Conservation (phyloP, 2,113 vertebrate species). For the Aythya baeri region DNA sequence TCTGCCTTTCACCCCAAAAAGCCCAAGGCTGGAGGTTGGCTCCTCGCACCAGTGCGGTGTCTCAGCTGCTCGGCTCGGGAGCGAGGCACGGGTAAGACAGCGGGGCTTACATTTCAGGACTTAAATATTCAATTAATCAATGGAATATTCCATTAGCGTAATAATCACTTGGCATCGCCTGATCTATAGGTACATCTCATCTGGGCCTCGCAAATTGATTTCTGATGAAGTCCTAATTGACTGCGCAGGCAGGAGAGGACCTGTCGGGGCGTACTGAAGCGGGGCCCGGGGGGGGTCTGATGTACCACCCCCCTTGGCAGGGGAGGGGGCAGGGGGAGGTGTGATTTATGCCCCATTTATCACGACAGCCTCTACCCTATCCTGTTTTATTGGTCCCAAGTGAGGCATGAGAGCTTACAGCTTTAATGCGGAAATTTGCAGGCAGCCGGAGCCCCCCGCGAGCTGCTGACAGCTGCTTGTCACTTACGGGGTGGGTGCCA, state of each 20-base stretch:
- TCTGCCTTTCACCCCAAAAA: background rate
- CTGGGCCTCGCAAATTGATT: slow-evolving; percentile 84
- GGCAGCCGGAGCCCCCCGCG: background rate
- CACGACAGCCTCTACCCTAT: slow-evolving; percentile 59
- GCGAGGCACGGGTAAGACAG: slow-evolving; percentile 39
- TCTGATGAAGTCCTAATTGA: slow-evolving; percentile 87
- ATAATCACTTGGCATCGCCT: slow-evolving; percentile 78
- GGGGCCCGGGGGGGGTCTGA: slow-evolving; percentile 36
- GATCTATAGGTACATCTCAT: slow-evolving; percentile 86
- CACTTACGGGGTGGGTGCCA: slow-evolving; percentile 4
- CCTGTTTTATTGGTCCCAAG: slow-evolving; percentile 74
- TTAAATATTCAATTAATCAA: slow-evolving; percentile 86
- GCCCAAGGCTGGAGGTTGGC: background rate
- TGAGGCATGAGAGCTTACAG: slow-evolving; percentile 56
- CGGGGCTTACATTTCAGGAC: slow-evolving; percentile 64
- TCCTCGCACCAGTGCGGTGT: accelerated
- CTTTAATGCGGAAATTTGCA: slow-evolving; percentile 49
- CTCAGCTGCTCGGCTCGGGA: background rate
- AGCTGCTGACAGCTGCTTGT: slow-evolving; percentile 61
- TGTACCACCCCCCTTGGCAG: slow-evolving; percentile 28
- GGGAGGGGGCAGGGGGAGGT: slow-evolving; percentile 36
- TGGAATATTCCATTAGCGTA: slow-evolving; percentile 84
- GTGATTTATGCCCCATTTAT: slow-evolving; percentile 75
- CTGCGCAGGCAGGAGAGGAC: slow-evolving; percentile 75
- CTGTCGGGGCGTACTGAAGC: slow-evolving; percentile 64